These are phyloP conservation scores for Urocynchramus pylzowi DNA, from an alignment of 2,113 vertebrate species.

Conservation along the genomic window DNA sequence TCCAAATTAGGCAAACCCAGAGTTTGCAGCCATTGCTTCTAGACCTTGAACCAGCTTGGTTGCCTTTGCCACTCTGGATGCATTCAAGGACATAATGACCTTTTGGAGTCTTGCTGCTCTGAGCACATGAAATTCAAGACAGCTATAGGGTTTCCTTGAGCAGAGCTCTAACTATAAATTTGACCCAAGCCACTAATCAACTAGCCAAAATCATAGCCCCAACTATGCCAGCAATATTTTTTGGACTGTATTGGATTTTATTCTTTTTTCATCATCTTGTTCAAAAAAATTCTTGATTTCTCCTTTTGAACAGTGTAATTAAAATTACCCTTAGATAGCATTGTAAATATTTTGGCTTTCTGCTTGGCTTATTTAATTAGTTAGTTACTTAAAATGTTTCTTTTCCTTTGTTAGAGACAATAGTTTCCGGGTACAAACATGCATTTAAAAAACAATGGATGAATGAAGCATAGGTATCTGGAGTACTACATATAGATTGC, in stretches of 20 bases:
- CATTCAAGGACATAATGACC: not conserved
- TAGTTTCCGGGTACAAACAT: not conserved
- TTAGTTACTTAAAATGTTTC: not conserved
- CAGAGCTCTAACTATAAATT: not conserved
- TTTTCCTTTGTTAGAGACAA: not conserved
- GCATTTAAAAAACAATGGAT: not conserved
- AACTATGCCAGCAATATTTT: not conserved
- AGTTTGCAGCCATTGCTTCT: not conserved
- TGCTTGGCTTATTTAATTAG: not conserved
- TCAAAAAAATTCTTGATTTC: not conserved
- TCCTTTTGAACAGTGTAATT: not conserved
- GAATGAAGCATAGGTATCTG: not conserved
- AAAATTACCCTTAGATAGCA: not conserved
- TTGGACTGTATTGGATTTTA: not conserved
- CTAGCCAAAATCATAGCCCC: not conserved
- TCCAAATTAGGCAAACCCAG: not conserved
- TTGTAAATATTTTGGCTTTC: not conserved
- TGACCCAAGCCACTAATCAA: not conserved
- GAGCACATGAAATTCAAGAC: not conserved
- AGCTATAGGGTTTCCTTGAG: not conserved
- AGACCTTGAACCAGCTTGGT: not conserved
- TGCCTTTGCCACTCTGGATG: not conserved
- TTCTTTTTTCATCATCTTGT: not conserved
- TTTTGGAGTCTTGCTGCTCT: not conserved
- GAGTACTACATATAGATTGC: not conserved